Evolutionary conservation across 2,797 vertebrate species (phyloP).

Genomic region (Cryptoblepharus egeriae): DNA sequence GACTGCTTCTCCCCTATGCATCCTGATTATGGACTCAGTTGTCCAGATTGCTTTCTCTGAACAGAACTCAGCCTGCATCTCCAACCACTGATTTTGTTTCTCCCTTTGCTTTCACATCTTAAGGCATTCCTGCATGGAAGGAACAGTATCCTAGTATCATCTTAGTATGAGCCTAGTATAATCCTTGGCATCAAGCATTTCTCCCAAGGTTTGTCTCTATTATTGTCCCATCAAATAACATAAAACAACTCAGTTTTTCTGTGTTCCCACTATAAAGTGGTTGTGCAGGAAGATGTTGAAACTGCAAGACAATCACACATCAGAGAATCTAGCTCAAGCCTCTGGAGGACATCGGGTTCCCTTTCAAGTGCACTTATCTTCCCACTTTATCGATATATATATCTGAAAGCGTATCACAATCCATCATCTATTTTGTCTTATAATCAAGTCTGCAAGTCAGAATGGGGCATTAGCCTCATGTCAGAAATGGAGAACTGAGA

Average conservation of each 20-base stretch:
- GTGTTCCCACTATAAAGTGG: neutral
- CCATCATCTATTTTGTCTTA: conserved; percentile 23
- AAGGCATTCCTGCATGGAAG: neutral
- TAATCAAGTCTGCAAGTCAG: neutral
- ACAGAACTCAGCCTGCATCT: neutral
- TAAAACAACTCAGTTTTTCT: neutral
- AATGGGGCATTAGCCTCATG: neutral
- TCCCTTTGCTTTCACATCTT: neutral
- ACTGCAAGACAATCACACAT: neutral
- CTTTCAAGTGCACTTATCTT: conserved; percentile 28
- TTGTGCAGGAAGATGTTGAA: neutral
- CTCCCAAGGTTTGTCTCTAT: neutral
- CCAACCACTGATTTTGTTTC: neutral
- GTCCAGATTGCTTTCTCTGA: neutral
- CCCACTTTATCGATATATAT: conserved; percentile 23
- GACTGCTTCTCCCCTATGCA: too few relatives aligned
- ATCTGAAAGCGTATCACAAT: conserved; percentile 1
- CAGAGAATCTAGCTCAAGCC: neutral
- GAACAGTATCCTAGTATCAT: too few relatives aligned
- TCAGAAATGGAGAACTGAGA: neutral
- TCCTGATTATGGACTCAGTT: neutral
- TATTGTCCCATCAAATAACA: neutral
- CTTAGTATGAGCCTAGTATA: too few relatives aligned
- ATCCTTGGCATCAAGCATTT: neutral
- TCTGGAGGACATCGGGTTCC: conserved; percentile 11